These are phyloP conservation scores for Leptinotarsa undecemlineata DNA, from an alignment of 1,140 invertebrate species.

Conservation along the genomic window DNA sequence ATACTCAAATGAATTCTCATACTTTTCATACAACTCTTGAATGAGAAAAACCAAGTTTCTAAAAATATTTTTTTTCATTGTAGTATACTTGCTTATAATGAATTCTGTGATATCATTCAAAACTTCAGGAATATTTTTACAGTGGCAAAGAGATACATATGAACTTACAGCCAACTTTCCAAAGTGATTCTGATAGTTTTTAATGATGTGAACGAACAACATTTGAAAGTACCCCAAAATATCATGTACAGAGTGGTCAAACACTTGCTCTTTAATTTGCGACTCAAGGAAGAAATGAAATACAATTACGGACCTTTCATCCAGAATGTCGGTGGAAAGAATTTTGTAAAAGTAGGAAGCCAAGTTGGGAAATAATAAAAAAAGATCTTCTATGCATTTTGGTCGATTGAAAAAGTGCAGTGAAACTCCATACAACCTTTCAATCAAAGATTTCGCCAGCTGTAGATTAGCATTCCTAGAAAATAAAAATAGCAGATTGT, in stretches of 20 bases:
- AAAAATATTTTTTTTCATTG: slow-evolving; percentile 31
- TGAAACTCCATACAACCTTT: slow-evolving; percentile 38
- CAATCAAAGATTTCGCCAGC: slow-evolving; percentile 38
- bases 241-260: background rate
- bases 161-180: slow-evolving; percentile 37
- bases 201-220: slow-evolving; percentile 35
- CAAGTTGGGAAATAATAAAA: slow-evolving; percentile 35
- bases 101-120: slow-evolving; percentile 29
- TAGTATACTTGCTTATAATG: slow-evolving; percentile 29
- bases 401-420: slow-evolving; percentile 31
- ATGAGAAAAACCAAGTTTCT: slow-evolving; percentile 34
- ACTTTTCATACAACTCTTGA: slow-evolving; percentile 38
- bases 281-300: slow-evolving; percentile 42
- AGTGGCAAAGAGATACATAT: slow-evolving; percentile 32
- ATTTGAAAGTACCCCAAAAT: slow-evolving; percentile 30
- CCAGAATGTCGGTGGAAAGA: slow-evolving; percentile 21
- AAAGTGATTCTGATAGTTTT: slow-evolving; percentile 34
- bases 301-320: slow-evolving; percentile 34
- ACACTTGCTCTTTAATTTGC: slow-evolving; percentile 28
- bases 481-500: background rate
- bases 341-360: slow-evolving; percentile 30
- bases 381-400: slow-evolving; percentile 38
- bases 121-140: slow-evolving; percentile 28
- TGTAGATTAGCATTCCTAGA: slow-evolving; percentile 42
- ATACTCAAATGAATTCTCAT: slow-evolving; percentile 22